Evolutionary conservation across 2,113 vertebrate genomes (phyloP), one percentile per base, ranked within the genome.

Genomic region (Oceanites oceanicus): DNA sequence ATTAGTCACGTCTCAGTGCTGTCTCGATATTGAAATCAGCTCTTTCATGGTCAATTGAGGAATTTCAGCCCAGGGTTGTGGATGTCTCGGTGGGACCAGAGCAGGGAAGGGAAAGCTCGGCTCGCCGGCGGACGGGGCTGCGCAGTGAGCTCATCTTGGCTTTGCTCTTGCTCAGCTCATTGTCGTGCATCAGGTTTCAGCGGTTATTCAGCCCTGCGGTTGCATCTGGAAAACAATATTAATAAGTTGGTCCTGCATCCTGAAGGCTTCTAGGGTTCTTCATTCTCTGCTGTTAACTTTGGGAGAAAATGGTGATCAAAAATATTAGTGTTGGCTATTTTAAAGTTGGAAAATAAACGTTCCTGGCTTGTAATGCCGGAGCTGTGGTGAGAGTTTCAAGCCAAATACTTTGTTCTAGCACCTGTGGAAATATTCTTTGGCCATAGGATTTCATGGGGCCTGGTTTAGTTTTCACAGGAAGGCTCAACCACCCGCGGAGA

Each of bases 131-230:
- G 50, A 26, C 2, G 2, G 58, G 56, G 67, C 65, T 73, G 50
- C 2, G 1, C 73, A 38, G 0, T 94, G 96, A 96, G 90, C 88
- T 96, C 94, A 88, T 94, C 71, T 55, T 90, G 96, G 93, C 85
- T 61, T 53, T 66, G 20, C 55, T 70, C 62, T 44, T 12, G 74
- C 87, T 92, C 96, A 61, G 56, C 74, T 93, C 70, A 8, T 86
- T 2, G 1, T 30, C 67, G 74, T 45, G 27, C 91, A 45, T 68
- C 70, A 21, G 34, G 9, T 82, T 92, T 38, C 74, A 68, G 85
- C 3, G 3, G 12, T 85, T 90, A 23, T 79, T 92, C 84, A 66
- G 49, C 88, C 65, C 55, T 30, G 70, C 18, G 16, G 8, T 66
- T 80, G 55, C 18, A 23, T 20, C 77, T 91, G 81, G 71, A 85